Base-by-base conservation (phyloP, 2,113 vertebrate genomes). In the Brachionichthys hirsutus region DNA sequence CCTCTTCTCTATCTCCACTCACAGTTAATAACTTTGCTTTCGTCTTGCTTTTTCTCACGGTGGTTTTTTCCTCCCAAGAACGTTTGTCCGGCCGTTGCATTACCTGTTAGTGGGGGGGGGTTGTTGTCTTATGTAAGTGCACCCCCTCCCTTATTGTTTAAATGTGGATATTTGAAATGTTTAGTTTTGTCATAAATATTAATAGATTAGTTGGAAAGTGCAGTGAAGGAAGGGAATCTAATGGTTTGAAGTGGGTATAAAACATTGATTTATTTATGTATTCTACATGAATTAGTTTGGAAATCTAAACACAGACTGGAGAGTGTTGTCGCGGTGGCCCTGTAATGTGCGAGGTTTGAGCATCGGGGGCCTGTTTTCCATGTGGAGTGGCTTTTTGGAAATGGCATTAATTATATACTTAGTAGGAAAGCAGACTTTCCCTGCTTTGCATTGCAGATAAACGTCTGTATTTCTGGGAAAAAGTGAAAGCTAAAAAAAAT, bases 181-280 rank as follows among this genome's bases (percentile, higher is more conserved):
- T 91, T 92, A 90, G 89, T 78, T 80, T 89, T 87, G 86, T 89
- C 90, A 92, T 92, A 90, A 92, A 92, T 92, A 92, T 92, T 90
- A 92, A 92, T 92, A 88, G 87, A 88, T 89, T 83, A 82, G 86
- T 87, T 86, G 85, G 87, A 89, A 89, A 90, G 86, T 87, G 81
- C 80, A 79, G 81, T 22, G 45, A 84, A 85, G 80, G 83, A 87
- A 79, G 79, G 74, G 71, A 82, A 84, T 85, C 80, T 89, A 90
- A 90, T 89, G 88, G 88, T 85, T 82, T 88, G 76, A 88, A 91
- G 88, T 90, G 87, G 85, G 83, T 87, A 88, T 89, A 80, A 89
- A 89, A 78, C 85, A 57, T 79, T 91, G 89, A 92, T 92, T 91
- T 92, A 91, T 91, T 90, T 91, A 91, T 92, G 89, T 91, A 91